Percentiles rank a stretch among this genome's conserved stretches.
These are phyloP conservation scores for Polyodon spathula DNA, from an alignment of 2,113 vertebrate genomes.

Conservation along the genomic window DNA sequence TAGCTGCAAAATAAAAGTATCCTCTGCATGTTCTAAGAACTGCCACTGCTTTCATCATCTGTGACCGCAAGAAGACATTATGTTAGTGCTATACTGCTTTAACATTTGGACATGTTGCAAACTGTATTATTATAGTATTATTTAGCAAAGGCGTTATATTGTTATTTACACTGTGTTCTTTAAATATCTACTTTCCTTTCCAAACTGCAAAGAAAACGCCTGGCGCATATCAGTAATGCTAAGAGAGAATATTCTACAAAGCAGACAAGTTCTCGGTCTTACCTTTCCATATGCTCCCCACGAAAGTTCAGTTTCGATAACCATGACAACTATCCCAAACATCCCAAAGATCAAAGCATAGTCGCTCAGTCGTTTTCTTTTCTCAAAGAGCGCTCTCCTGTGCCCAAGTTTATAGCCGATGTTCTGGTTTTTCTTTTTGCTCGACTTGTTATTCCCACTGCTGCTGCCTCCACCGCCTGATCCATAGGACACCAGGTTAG, in stretches of 20 bases:
- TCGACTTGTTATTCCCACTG: conserved; percentile 66
- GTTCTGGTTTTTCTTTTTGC: conserved; percentile 97
- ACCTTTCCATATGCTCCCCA: conserved; percentile 98
- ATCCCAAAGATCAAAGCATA: conserved; percentile 98
- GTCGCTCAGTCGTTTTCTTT: conserved; percentile 92
- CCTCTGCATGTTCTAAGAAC: too few relatives aligned
- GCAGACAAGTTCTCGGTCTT: conserved; percentile 31
- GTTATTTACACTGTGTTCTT: too few relatives aligned
- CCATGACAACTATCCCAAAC: conserved; percentile 99
- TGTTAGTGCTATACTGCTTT: too few relatives aligned
- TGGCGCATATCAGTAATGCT: background rate
- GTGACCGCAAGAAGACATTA: too few relatives aligned
- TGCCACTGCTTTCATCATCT: too few relatives aligned
- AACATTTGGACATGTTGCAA: too few relatives aligned
- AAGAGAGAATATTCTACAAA: background rate
- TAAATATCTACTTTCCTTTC: too few relatives aligned
- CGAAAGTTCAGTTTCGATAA: conserved; percentile 95
- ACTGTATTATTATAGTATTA: too few relatives aligned
- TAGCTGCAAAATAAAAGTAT: too few relatives aligned
- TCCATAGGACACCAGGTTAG: conserved; percentile 79
- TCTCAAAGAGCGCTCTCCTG: conserved; percentile 91
- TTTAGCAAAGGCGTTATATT: too few relatives aligned
- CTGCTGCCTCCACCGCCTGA: conserved; percentile 57
- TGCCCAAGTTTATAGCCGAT: conserved; percentile 94
- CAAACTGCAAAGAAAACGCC: background rate